Evolutionary conservation across 2,113 vertebrate species (phyloP).

Genomic region (Campylomormyrus numenius): DNA sequence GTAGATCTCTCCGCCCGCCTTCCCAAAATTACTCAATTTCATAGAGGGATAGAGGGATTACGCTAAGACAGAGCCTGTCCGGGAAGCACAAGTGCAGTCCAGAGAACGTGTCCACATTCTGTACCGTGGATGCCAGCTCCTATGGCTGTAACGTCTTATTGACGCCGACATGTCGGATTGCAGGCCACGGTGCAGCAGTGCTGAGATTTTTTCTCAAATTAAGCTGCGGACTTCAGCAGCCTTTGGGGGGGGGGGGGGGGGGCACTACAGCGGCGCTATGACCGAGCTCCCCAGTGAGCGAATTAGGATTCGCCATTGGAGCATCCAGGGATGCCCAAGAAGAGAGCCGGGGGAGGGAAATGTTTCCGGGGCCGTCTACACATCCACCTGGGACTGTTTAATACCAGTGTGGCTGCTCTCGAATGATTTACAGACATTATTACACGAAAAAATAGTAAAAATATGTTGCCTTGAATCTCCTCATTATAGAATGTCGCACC

Average conservation of each 20-base stretch:
- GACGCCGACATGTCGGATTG: background rate
- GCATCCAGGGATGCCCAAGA: background rate
- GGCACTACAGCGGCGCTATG: too few species aligned
- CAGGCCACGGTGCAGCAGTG: background rate
- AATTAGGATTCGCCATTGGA: background rate
- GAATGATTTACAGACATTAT: conserved; percentile 16
- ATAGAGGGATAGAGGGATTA: background rate
- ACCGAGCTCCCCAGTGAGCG: background rate
- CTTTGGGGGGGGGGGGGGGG: background rate
- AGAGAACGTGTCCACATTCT: background rate
- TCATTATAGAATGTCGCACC: background rate
- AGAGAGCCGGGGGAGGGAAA: background rate
- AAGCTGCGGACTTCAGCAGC: background rate
- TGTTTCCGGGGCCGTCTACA: background rate
- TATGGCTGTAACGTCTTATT: background rate
- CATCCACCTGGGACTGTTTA: background rate
- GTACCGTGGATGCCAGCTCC: background rate
- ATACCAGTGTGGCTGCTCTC: background rate
- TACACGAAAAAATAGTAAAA: conserved; percentile 11
- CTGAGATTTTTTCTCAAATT: background rate
- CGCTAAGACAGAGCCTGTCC: background rate
- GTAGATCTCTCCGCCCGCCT: background rate
- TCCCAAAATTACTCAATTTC: background rate
- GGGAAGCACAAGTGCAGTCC: background rate
- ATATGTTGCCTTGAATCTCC: background rate